Evolutionary conservation across 2,797 vertebrate genomes (phyloP).

Genomic region (Lagorchestes hirsutus): DNA sequence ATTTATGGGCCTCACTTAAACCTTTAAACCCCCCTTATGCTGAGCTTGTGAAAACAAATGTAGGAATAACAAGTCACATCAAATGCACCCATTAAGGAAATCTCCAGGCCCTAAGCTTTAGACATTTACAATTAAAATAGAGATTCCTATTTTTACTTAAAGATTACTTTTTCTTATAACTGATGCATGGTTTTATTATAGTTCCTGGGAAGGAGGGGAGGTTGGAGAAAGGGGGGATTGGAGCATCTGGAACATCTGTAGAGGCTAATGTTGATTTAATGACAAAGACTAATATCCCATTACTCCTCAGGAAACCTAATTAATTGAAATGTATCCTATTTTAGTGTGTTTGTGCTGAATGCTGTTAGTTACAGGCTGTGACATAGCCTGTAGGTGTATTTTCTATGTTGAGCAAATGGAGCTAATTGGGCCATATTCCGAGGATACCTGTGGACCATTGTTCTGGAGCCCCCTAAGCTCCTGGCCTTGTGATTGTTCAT

Average conservation of each 20-base stretch:
- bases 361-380: slow-evolving; percentile 63
- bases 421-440: neutral
- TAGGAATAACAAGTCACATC: slow-evolving; percentile 70
- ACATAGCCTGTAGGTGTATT: slow-evolving; percentile 62
- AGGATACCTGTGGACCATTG: neutral
- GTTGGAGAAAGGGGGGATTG: neutral
- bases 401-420: slow-evolving; percentile 42
- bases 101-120: slow-evolving; percentile 65
- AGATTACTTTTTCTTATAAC: slow-evolving; percentile 79
- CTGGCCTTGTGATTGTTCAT: neutral
- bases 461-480: neutral
- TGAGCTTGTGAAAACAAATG: slow-evolving; percentile 56
- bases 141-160: slow-evolving; percentile 75
- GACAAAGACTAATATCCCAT: slow-evolving; percentile 84
- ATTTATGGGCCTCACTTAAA: slow-evolving; percentile 64
- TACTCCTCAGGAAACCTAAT: slow-evolving; percentile 83
- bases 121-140: slow-evolving; percentile 76
- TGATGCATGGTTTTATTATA: slow-evolving; percentile 81
- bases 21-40: slow-evolving; percentile 66
- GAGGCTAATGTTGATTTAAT: slow-evolving; percentile 85
- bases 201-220: slow-evolving; percentile 69
- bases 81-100: slow-evolving; percentile 73
- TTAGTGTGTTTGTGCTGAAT: slow-evolving; percentile 76
- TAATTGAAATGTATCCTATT: slow-evolving; percentile 83
- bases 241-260: slow-evolving; percentile 77